Evolutionary conservation across 2,113 vertebrate species (phyloP).

Genomic region (Notarius quadriscutis): DNA sequence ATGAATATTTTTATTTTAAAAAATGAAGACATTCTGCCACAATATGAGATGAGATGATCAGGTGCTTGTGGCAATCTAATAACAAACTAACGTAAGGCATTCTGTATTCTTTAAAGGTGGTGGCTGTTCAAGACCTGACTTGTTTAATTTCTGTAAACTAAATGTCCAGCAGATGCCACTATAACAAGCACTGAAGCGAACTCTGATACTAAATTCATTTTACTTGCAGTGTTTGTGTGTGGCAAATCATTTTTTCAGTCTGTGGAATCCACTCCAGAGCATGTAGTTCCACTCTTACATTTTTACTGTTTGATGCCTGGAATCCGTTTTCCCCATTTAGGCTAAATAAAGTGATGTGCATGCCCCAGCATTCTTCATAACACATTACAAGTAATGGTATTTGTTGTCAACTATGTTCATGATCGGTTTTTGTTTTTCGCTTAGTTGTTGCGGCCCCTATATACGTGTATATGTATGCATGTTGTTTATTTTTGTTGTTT

Average conservation of each 20-base stretch:
- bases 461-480: background rate
- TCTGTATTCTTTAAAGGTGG: background rate
- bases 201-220: background rate
- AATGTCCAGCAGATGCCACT: background rate
- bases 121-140: background rate
- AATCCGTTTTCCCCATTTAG: background rate
- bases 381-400: too few species aligned
- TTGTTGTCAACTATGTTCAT: too few species aligned
- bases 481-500: background rate
- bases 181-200: background rate
- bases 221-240: background rate
- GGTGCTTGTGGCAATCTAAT: background rate
- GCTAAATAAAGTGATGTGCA: too few species aligned
- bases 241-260: background rate
- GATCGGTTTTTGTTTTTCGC: background rate
- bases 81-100: background rate
- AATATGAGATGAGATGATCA: background rate
- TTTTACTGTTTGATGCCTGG: background rate
- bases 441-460: background rate
- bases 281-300: background rate
- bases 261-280: background rate
- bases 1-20: background rate
- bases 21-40: too few species aligned
- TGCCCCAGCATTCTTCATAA: too few species aligned
- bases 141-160: background rate